Evolutionary conservation across 1,140 invertebrate species (phyloP), one percentile per base, ranked within the genome.

Genomic region (Pseudomyrmex concolor): DNA sequence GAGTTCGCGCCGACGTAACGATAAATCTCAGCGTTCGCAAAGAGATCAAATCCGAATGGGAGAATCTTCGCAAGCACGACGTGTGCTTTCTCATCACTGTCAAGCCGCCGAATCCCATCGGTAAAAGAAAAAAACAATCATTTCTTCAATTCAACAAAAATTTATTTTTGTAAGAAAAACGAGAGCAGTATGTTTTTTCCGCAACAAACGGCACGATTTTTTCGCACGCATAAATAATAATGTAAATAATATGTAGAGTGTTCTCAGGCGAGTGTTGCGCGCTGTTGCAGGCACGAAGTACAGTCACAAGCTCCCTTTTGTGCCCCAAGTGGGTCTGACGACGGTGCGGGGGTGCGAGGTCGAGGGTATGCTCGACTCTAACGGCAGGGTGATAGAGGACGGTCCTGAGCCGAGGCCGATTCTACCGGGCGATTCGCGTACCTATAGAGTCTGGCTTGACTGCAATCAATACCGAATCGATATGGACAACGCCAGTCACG

Each of bases 301-400:
- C 90, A 97, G 97, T 90, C 96, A 97, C 84, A 96, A 97, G 85
- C 94, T 97, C 62, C 96, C 97, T 9, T 99, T 99, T 92, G 95
- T 98, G 62, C 96, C 97, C 1, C 98, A 99, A 95, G 97, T 99
- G 54, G 98, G 99, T 1, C 95, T 99, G 63, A 96, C 96, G 0
- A 98, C 97, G 92, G 98, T 99, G 0, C 95, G 99, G 55, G 99
- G 99, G 0, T 99, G 99, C 95, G 99, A 99, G 94, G 97, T 99
- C 25, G 99, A 99, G 94, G 99, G 99, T 15, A 98, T 99, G 97
- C 93, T 99, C n/a, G 99, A 99, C 93, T 96, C 97, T 19, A 97
- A 98, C 86, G 99, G 99, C 0, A 96, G 98, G 86, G 97, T 99
- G 1, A 99, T 99, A 74, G 99, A 99, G 94, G 99, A 99, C 94